Percentiles rank a stretch among this genome's conserved stretches.
Evolutionary conservation across 2,113 vertebrate species (phyloP).

Genomic region (Apistogramma diplotaenia): DNA sequence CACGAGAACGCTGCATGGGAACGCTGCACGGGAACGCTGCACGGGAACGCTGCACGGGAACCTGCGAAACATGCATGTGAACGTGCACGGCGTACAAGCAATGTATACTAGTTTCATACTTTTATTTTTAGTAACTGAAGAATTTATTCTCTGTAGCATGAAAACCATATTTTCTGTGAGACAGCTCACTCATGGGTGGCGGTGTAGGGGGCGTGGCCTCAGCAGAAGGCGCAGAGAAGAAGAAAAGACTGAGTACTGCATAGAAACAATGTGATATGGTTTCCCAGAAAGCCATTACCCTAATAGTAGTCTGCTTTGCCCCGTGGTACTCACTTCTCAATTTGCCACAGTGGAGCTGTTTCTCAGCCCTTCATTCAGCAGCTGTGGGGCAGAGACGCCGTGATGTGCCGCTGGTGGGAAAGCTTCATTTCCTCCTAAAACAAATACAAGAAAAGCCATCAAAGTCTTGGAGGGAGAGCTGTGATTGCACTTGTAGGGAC

Average conservation of each 20-base stretch:
- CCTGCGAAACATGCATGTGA: background rate
- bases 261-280: background rate
- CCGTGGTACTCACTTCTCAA: slow-evolving; percentile 29
- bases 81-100: background rate
- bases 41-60: too few relatives aligned
- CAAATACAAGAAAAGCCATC: background rate
- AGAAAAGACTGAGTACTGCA: background rate
- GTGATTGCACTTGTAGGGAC: background rate
- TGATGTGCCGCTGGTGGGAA: background rate
- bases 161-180: background rate
- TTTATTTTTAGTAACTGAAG: background rate
- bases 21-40: background rate
- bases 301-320: slow-evolving; percentile 25
- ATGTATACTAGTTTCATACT: background rate
- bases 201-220: background rate
- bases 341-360: slow-evolving; percentile 4
- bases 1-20: background rate
- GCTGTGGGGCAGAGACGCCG: background rate
- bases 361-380: background rate
- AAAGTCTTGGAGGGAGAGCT: background rate
- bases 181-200: background rate
- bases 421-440: background rate
- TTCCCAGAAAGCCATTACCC: slow-evolving; percentile 36
- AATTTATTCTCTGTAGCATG: background rate
- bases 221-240: background rate